Conservation (phyloP, 2,888 invertebrate species). For the Chaetogeoica ovagalla region DNA sequence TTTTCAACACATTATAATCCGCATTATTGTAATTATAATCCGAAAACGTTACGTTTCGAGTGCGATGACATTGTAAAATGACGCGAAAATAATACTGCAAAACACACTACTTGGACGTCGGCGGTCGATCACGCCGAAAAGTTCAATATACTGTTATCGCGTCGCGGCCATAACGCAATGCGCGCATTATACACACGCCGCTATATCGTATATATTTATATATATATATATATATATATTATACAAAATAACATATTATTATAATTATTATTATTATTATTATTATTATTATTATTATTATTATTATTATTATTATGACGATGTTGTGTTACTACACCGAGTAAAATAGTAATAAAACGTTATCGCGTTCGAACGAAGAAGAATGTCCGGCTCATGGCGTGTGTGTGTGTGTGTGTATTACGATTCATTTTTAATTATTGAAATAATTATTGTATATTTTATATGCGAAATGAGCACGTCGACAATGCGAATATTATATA, state of each 20-base stretch:
- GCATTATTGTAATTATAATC: background rate
- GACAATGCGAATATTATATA: background rate
- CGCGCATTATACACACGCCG: no score
- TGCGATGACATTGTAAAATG: conserved; percentile 9
- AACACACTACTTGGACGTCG: background rate
- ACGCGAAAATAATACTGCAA: background rate
- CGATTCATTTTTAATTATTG: no score
- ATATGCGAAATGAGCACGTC: background rate
- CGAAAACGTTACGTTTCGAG: conserved; percentile 21
- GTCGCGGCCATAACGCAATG: no score
- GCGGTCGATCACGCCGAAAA: conserved; percentile 24
- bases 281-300: no score
- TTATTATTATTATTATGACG: no score
- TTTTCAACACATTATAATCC: no score
- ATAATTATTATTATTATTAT: no score
- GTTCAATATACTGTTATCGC: conserved; percentile 51
- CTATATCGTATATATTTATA: no score
- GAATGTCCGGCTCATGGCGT: conserved; percentile 26
- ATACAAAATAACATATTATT: no score
- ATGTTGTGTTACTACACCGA: conserved; percentile 29
- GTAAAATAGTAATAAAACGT: conserved; percentile 5
- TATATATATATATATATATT: no score
- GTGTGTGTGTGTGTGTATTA: background rate
- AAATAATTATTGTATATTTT: no score
- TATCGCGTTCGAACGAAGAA: conserved; percentile 36